phyloP scores from a whole-genome alignment of 2,888 invertebrate genomes.

The Agrotis puta region DNA sequence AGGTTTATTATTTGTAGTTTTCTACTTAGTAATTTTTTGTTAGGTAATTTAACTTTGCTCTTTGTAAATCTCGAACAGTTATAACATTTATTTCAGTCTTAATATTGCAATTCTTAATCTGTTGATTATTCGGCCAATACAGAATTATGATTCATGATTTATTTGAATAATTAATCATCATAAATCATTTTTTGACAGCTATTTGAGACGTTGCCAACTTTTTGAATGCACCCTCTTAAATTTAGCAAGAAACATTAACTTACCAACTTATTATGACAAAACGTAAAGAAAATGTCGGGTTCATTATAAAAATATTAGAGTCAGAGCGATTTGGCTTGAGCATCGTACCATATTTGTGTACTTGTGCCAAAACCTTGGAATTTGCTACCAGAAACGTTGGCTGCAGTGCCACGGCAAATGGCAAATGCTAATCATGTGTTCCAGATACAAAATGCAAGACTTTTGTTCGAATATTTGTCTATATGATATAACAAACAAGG shows the following conservation, averaged over 20 bases:
- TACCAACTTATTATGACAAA: not conserved
- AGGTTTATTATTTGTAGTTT: too few species aligned
- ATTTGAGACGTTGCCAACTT: not conserved
- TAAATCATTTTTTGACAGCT: not conserved
- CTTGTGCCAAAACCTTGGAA: constrained; percentile 42
- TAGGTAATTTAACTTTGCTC: too few species aligned
- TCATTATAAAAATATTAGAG: constrained; percentile 46
- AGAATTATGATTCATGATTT: not conserved
- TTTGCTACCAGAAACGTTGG: constrained; percentile 6
- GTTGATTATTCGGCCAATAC: not conserved
- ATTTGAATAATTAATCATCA: not conserved
- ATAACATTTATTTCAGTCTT: not conserved
- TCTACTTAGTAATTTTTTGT: too few species aligned
- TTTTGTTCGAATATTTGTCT: not conserved
- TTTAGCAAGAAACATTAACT: not conserved
- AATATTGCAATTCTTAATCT: not conserved
- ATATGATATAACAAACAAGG: too few species aligned
- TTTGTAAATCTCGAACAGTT: too few species aligned
- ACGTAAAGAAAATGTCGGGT: not conserved
- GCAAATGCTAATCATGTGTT: constrained; percentile 41
- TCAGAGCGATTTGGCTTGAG: constrained; percentile 36
- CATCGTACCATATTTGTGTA: constrained; percentile 14
- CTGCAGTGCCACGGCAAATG: constrained; percentile 22
- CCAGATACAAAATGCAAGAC: not conserved
- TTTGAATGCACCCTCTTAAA: not conserved